Conservation (phyloP, 2,797 vertebrate species). For the Acrossocheilus fasciatus region DNA sequence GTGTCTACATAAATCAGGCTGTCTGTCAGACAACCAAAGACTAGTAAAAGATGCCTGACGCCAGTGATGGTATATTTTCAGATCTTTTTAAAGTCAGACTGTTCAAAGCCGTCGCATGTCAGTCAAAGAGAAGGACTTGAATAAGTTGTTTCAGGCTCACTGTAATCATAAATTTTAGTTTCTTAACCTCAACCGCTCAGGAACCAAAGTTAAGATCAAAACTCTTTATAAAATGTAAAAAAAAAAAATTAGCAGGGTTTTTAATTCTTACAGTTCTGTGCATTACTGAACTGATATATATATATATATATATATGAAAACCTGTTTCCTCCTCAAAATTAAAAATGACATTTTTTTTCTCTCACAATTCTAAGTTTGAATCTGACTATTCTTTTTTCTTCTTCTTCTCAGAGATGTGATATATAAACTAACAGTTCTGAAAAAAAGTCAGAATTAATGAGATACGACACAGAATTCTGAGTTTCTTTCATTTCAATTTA, state of each 20-base stretch:
- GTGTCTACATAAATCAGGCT: slow-evolving; percentile 75
- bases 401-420: background rate
- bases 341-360: no score
- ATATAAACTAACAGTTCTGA: no score
- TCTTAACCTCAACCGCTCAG: background rate
- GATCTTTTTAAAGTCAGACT: slow-evolving; percentile 68
- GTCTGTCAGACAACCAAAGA: slow-evolving; percentile 63
- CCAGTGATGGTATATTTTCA: slow-evolving; percentile 74
- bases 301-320: no score
- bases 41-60: slow-evolving; percentile 74
- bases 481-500: no score
- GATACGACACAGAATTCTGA: no score
- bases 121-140: no score
- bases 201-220: background rate
- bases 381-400: no score
- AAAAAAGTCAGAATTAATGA: no score
- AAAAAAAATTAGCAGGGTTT: background rate
- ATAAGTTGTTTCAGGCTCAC: background rate
- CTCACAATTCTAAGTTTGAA: no score
- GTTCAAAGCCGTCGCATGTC: background rate
- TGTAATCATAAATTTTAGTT: background rate
- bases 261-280: background rate
- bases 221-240: no score
- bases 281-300: background rate
- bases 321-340: no score